These are phyloP conservation scores for Panzeria rudis DNA, from an alignment of 2,888 invertebrate species.

Conservation along the genomic window DNA sequence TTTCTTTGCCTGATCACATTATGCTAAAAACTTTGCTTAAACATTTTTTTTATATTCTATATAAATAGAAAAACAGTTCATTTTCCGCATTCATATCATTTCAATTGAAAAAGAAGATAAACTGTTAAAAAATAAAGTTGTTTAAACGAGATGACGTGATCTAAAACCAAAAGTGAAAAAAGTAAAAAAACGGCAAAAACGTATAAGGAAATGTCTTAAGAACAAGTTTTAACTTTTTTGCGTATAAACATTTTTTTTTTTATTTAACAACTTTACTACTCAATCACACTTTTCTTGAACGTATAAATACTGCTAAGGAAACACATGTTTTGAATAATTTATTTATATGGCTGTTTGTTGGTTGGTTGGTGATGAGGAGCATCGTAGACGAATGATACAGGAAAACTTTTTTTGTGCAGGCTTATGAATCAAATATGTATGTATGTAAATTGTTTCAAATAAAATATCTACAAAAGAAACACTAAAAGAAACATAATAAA, in stretches of 20 bases:
- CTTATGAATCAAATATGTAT: constrained; percentile 63
- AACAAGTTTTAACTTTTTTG: constrained; percentile 40
- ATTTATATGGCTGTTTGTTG: constrained; percentile 76
- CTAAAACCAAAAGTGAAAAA: constrained; percentile 31
- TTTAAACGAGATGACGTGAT: constrained; percentile 62
- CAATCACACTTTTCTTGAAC: constrained; percentile 63
- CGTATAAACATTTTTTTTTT: constrained; percentile 23
- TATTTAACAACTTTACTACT: constrained; percentile 57
- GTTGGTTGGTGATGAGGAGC: constrained; percentile 21
- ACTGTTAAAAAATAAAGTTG: constrained; percentile 67
- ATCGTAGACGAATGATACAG: constrained; percentile 28
- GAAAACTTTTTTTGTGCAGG: constrained; percentile 36
- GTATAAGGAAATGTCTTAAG: constrained; percentile 47
- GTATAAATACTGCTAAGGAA: constrained; percentile 68
- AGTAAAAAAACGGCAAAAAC: constrained; percentile 22
- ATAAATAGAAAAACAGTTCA: constrained; percentile 49
- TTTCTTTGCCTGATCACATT: constrained; percentile 32
- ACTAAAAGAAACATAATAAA: constrained; percentile 48
- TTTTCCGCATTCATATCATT: constrained; percentile 50
- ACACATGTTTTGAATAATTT: constrained; percentile 83
- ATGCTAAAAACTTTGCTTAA: constrained; percentile 26
- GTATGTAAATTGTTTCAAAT: constrained; percentile 64
- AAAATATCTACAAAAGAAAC: constrained; percentile 43
- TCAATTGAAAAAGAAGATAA: constrained; percentile 63
- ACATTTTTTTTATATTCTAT: constrained; percentile 23